These are phyloP conservation scores for Numenius arquata DNA, from an alignment of 2,113 vertebrate genomes.

Conservation along the genomic window DNA sequence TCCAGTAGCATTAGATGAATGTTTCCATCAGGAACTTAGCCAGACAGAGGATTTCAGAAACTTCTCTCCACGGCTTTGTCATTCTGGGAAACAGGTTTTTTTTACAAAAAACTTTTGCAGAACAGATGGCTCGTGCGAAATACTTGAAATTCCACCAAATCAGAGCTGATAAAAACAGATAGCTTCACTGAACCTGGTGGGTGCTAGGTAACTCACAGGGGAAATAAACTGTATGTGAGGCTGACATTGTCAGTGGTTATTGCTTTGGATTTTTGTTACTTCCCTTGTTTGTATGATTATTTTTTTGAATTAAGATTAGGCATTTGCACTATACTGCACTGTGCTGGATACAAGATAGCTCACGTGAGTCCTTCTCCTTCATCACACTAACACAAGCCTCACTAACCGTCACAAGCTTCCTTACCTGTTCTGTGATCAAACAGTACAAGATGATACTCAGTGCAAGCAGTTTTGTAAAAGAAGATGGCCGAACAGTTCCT, in stretches of 20 bases:
- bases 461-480: background rate
- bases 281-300: background rate
- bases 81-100: background rate
- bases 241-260: background rate
- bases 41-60: background rate
- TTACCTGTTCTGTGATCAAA: background rate
- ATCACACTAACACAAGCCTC: background rate
- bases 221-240: background rate
- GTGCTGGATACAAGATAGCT: background rate
- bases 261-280: background rate
- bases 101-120: background rate
- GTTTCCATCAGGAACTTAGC: slow-evolving; percentile 2
- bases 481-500: background rate
- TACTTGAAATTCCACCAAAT: slow-evolving; percentile 12
- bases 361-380: background rate
- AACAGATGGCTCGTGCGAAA: slow-evolving; percentile 36
- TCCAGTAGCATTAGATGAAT: background rate
- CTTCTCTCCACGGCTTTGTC: background rate
- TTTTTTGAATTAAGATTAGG: background rate
- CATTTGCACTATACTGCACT: background rate
- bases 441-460: background rate
- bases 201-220: background rate
- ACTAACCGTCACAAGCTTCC: background rate
- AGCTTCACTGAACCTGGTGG: background rate
- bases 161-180: background rate